A percentile compares a stretch with the other conserved stretches of the same genome.
Conservation (phyloP, 2,888 invertebrate genomes). For the Bembecia ichneumoniformis region DNA sequence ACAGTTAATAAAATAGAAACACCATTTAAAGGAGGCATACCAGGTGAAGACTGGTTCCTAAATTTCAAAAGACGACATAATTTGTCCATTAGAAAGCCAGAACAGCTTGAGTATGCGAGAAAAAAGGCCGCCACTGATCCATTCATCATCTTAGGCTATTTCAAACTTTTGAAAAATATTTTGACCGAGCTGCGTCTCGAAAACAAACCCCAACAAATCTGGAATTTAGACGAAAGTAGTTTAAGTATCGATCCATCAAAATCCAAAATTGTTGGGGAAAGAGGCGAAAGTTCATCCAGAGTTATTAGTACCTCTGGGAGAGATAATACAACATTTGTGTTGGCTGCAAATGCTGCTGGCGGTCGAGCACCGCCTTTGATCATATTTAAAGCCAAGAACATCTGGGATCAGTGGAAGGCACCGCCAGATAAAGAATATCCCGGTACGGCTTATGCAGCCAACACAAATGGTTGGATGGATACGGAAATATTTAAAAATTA, state of each 20-base stretch:
- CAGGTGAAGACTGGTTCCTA: conserved; percentile 15
- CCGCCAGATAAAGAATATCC: too few relatives aligned
- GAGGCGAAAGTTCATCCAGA: conserved; percentile 8
- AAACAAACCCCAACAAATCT: conserved; percentile 5
- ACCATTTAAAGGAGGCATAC: conserved; percentile 8
- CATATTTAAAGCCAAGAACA: too few relatives aligned
- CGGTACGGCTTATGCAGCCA: too few relatives aligned
- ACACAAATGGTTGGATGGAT: conserved; percentile 4
- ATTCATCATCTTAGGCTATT: not conserved
- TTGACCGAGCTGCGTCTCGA: conserved; percentile 2
- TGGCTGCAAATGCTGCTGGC: not conserved
- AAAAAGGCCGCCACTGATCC: not conserved
- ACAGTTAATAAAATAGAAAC: conserved; percentile 8
- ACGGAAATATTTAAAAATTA: conserved; percentile 2
- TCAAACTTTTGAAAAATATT: not conserved
- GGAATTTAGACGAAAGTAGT: conserved; percentile 17
- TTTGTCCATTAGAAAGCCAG: conserved; percentile 6
- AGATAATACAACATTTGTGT: conserved; percentile 7
- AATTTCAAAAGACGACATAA: conserved; percentile 12
- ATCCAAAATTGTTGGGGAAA: conserved; percentile 17
- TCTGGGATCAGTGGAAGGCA: too few relatives aligned
- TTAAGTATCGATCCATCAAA: conserved; percentile 14
- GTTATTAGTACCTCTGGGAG: conserved; percentile 12
- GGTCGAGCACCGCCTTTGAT: too few relatives aligned
- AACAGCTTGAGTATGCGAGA: not conserved